Evolutionary conservation across 2,113 vertebrate genomes (phyloP).

Genomic region (Chroicocephalus ridibundus): DNA sequence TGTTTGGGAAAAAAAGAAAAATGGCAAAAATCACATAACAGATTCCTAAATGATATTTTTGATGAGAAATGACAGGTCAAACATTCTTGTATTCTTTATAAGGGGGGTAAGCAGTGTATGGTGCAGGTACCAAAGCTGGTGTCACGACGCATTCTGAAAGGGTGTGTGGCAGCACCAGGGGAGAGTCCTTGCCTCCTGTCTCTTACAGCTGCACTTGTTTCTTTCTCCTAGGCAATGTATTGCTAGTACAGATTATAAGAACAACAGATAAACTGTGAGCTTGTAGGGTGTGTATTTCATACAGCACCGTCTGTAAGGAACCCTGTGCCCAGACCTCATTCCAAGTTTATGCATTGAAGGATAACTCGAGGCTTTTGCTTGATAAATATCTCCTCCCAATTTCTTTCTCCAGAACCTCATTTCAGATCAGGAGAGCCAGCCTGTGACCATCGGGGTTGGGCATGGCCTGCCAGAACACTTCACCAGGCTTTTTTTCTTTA

Average conservation of each 20-base stretch:
- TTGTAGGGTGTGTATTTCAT: not conserved
- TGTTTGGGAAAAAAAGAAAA: not conserved
- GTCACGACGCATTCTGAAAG: not conserved
- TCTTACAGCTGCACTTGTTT: not conserved
- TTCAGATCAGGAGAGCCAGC: not conserved
- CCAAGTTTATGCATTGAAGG: not conserved
- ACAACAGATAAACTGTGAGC: not conserved
- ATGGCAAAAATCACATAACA: not conserved
- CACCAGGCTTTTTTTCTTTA: not conserved
- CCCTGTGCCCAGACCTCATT: not conserved
- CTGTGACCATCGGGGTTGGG: not conserved
- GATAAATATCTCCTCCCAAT: not conserved
- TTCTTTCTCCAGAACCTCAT: not conserved
- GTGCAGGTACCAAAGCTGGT: not conserved
- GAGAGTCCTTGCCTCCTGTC: not conserved
- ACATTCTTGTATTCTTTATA: not conserved
- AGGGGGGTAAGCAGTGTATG: not conserved
- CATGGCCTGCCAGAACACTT: not conserved
- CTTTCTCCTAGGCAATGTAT: not conserved
- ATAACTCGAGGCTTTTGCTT: not conserved
- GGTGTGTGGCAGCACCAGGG: not conserved
- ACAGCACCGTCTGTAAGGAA: not conserved
- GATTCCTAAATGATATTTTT: not conserved
- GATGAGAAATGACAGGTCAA: not conserved
- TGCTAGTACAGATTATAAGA: not conserved